Percentiles rank a stretch among this genome's conserved stretches.
Evolutionary conservation across 1,140 invertebrate species (phyloP).

Genomic region (Drosophila albomicans): DNA sequence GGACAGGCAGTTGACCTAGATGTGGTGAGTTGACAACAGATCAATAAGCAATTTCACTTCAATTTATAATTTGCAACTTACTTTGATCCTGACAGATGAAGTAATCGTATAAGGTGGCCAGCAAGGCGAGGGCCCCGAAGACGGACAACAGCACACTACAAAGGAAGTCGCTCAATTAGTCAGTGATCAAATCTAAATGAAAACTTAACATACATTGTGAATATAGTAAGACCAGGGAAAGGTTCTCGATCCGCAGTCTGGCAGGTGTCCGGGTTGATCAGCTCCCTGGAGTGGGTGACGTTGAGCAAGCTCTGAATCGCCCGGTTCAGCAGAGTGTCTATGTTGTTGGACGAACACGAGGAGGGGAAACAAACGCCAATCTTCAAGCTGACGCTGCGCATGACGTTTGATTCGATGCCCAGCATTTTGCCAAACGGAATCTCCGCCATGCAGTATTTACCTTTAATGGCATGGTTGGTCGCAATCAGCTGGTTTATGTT

Average conservation of each 20-base stretch:
- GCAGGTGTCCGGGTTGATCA: slow-evolving; percentile 36
- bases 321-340: slow-evolving; percentile 36
- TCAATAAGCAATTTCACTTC: too few relatives aligned
- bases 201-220: slow-evolving; percentile 55
- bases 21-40: slow-evolving; percentile 29
- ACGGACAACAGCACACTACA: slow-evolving; percentile 53
- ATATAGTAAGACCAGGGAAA: slow-evolving; percentile 47
- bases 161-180: not conserved
- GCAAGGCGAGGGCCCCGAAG: slow-evolving; percentile 24
- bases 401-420: slow-evolving; percentile 3
- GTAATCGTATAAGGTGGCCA: slow-evolving; percentile 60
- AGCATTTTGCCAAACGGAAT: slow-evolving; percentile 42
- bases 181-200: slow-evolving; percentile 83
- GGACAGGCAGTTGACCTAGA: slow-evolving; percentile 42
- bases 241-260: slow-evolving; percentile 36
- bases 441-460: slow-evolving; percentile 59
- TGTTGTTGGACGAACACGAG: slow-evolving; percentile 22
- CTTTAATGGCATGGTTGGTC: slow-evolving; percentile 21
- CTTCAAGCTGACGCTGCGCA: not conserved
- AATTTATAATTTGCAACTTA: slow-evolving; percentile 23
- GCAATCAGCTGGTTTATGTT: slow-evolving; percentile 37
- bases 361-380: slow-evolving; percentile 39
- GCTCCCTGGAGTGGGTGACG: not conserved
- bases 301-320: slow-evolving; percentile 35
- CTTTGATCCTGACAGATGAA: slow-evolving; percentile 29